A percentile compares a stretch with the other conserved stretches of the same genome.
Evolutionary conservation across 92 coral and sea anemone species (phyloP).

Genomic region (Zoanthus sociatus): DNA sequence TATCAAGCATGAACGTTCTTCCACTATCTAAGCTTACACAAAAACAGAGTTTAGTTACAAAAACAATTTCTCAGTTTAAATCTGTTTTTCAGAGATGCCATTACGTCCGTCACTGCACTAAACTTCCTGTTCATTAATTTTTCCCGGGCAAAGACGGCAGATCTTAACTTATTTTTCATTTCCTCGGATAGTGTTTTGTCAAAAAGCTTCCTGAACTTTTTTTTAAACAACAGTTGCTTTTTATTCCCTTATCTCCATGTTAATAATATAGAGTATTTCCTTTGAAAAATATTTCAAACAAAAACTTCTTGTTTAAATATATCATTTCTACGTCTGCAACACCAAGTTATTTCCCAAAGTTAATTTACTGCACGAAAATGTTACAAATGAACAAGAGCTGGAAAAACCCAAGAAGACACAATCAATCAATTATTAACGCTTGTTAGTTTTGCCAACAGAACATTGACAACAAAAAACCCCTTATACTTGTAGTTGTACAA

Average conservation of each 20-base stretch:
- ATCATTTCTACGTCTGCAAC: not conserved
- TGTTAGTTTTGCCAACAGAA: not conserved
- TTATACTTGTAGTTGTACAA: too few relatives aligned
- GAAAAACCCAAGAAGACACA: not conserved
- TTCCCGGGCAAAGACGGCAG: not conserved
- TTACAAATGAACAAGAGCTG: not conserved
- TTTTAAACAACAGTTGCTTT: not conserved
- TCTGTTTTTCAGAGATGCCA: not conserved
- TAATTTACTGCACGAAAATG: not conserved
- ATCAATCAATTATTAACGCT: not conserved
- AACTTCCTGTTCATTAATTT: not conserved
- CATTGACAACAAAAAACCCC: not conserved
- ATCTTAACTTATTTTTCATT: slow-evolving; percentile 5
- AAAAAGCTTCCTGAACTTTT: not conserved
- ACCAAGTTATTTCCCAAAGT: not conserved
- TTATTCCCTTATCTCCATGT: slow-evolving; percentile 7
- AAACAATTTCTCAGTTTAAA: not conserved
- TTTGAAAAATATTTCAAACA: slow-evolving; percentile 1
- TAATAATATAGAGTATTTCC: not conserved
- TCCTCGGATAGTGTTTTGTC: slow-evolving; percentile 13
- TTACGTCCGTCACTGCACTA: not conserved
- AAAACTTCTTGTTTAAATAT: not conserved
- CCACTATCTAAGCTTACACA: too few relatives aligned
- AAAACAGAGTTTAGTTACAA: too few relatives aligned
- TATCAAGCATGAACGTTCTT: too few relatives aligned